phyloP scores from a whole-genome alignment of 1,140 invertebrate genomes.

The Samia ricini region DNA sequence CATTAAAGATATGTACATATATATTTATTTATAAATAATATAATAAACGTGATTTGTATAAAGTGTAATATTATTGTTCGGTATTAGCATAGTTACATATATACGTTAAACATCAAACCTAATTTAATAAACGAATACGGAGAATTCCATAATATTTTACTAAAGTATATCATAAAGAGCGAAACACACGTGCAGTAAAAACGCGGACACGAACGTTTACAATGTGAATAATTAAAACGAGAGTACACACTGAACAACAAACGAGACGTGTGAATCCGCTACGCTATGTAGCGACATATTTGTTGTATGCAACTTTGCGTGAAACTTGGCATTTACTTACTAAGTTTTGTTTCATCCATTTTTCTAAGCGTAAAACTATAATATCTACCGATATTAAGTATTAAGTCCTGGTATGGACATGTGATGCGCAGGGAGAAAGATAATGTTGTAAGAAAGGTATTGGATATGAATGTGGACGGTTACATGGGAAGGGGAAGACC shows the following conservation, averaged over 20 bases:
- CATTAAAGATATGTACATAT: too few species aligned
- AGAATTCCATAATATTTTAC: not conserved
- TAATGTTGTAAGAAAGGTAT: too few species aligned
- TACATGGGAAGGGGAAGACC: too few species aligned
- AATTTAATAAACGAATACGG: not conserved
- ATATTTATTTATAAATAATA: too few species aligned
- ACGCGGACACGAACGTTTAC: constrained; percentile 30
- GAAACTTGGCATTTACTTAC: not conserved
- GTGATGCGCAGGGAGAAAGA: too few species aligned
- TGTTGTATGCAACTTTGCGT: not conserved
- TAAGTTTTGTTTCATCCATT: too few species aligned
- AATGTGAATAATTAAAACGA: constrained; percentile 48
- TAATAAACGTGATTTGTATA: too few species aligned
- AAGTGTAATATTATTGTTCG: too few species aligned
- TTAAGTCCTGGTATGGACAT: too few species aligned
- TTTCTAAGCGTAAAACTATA: too few species aligned
- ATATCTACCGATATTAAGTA: too few species aligned
- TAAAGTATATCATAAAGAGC: constrained; percentile 12
- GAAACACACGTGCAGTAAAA: constrained; percentile 32
- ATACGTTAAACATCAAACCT: not conserved
- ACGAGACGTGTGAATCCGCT: constrained; percentile 41
- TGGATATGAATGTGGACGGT: too few species aligned
- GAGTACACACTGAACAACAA: constrained; percentile 23
- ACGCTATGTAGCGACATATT: constrained; percentile 20
- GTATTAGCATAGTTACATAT: not conserved